phyloP scores from a whole-genome alignment of 2,888 invertebrate species.

The Watsonalla binaria region DNA sequence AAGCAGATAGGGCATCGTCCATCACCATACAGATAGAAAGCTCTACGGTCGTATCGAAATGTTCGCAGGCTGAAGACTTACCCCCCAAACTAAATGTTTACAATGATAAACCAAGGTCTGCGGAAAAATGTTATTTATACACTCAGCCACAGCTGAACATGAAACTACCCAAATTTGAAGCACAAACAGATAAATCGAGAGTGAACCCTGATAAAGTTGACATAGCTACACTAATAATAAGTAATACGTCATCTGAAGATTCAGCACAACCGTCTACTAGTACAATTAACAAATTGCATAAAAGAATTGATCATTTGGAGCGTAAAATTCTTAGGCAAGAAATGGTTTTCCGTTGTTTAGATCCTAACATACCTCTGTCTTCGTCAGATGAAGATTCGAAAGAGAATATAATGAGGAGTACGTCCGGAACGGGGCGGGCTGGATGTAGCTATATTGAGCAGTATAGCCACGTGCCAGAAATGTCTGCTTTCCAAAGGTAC shows the following conservation, averaged over 20 bases:
- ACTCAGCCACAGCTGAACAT: constrained; percentile 48
- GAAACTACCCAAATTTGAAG: constrained; percentile 45
- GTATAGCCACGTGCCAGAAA: constrained; percentile 67
- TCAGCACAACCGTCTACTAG: constrained; percentile 25
- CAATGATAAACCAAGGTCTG: constrained; percentile 34
- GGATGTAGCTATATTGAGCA: constrained; percentile 68
- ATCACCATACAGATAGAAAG: constrained; percentile 34
- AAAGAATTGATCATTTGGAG: constrained; percentile 56
- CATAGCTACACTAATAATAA: constrained; percentile 46
- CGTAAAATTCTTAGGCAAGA: constrained; percentile 59
- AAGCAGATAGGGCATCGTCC: constrained; percentile 32
- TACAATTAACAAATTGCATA: constrained; percentile 41
- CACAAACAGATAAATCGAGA: constrained; percentile 33
- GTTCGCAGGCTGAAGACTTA: constrained; percentile 27
- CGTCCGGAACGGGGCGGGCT: constrained; percentile 38
- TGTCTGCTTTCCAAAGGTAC: constrained; percentile 67
- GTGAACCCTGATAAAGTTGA: constrained; percentile 42
- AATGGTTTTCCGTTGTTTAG: constrained; percentile 58
- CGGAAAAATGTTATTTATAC: constrained; percentile 57
- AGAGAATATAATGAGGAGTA: constrained; percentile 34
- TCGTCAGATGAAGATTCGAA: constrained; percentile 58
- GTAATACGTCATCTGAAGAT: constrained; percentile 45
- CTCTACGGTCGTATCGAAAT: constrained; percentile 34
- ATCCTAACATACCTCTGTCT: constrained; percentile 48
- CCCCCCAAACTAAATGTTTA: constrained; percentile 27